Evolutionary conservation across 1,140 invertebrate genomes (phyloP).

Genomic region (Macrobrachium rosenbergii): DNA sequence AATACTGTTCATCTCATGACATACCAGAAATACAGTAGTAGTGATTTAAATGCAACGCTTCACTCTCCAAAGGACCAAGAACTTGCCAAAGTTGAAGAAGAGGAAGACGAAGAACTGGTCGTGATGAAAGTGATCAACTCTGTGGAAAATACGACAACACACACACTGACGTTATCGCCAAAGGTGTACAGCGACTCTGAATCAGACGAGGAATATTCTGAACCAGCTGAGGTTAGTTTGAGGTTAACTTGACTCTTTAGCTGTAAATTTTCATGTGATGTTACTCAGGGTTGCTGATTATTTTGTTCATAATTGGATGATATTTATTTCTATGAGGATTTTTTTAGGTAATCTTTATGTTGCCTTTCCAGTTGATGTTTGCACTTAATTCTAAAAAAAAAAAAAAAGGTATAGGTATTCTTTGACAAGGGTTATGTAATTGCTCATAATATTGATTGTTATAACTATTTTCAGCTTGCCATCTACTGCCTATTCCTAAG

Average conservation of each 20-base stretch:
- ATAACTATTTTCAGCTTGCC: no score
- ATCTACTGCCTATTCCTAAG: no score
- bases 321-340: neutral
- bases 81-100: constrained; percentile 1
- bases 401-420: no score
- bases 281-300: neutral
- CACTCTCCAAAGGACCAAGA: no score
- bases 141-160: neutral
- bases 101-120: constrained; percentile 23
- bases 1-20: no score
- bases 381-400: neutral
- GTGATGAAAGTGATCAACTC: constrained; percentile 18
- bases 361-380: neutral
- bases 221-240: constrained; percentile 63
- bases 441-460: no score
- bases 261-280: neutral
- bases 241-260: neutral
- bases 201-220: constrained; percentile 66
- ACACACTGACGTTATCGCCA: neutral
- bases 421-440: no score
- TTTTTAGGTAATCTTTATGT: neutral
- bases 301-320: no score
- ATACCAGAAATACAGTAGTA: neutral
- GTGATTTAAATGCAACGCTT: no score
- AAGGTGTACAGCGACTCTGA: constrained; percentile 55